Conservation (phyloP, 2,888 invertebrate genomes). For the Nemotelus nigrinus region DNA sequence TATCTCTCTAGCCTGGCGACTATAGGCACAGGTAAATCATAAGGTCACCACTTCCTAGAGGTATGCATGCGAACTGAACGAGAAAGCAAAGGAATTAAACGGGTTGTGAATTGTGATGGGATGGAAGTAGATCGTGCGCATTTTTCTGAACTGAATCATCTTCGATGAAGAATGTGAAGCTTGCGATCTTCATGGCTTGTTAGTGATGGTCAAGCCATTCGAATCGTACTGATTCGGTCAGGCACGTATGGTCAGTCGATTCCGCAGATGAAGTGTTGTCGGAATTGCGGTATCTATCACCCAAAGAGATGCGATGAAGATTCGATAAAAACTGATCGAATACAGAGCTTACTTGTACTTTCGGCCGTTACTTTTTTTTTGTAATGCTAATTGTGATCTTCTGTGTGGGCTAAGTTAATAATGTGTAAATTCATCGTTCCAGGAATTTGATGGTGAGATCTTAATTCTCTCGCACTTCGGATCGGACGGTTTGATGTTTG, state of each 20-base stretch:
- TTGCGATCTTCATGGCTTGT: neutral
- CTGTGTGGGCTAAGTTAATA: constrained; percentile 34
- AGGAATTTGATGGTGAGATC: constrained; percentile 6
- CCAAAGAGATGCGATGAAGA: constrained; percentile 30
- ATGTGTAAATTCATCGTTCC: neutral
- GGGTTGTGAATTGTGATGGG: neutral
- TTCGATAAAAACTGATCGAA: constrained; percentile 21
- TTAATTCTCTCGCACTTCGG: neutral
- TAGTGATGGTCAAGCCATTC: no score
- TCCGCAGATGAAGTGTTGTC: neutral
- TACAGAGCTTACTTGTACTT: constrained; percentile 19
- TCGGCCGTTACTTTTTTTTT: constrained; percentile 38
- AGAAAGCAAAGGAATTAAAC: constrained; percentile 31
- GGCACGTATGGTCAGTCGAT: neutral
- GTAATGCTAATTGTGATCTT: constrained; percentile 40
- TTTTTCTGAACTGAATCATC: constrained; percentile 34
- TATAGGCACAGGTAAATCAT: neutral
- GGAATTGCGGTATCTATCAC: constrained; percentile 16
- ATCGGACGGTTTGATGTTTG: neutral
- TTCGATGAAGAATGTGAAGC: neutral
- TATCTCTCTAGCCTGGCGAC: no score
- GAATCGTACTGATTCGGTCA: no score
- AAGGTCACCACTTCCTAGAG: neutral
- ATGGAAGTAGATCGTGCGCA: constrained; percentile 30
- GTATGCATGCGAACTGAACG: constrained; percentile 5